A percentile compares a stretch with the other conserved stretches of the same genome.
Conservation (phyloP, 2,113 vertebrate genomes). For the Merops nubicus region DNA sequence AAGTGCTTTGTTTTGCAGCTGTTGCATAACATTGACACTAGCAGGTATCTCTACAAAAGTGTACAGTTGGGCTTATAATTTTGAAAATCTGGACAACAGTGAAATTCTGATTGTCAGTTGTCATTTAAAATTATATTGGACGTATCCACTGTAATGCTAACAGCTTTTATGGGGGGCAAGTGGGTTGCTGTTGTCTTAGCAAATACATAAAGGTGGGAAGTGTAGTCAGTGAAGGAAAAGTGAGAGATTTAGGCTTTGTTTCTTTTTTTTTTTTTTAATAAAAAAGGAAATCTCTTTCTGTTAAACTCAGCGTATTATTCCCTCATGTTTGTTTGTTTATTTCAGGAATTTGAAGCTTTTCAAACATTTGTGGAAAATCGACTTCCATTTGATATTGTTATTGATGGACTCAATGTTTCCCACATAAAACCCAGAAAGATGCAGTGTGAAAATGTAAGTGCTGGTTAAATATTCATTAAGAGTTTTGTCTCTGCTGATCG, state of each 20-base stretch:
- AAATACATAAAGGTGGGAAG: not conserved
- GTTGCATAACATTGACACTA: not conserved
- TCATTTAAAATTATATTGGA: not conserved
- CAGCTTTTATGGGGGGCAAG: not conserved
- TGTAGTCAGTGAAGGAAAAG: not conserved
- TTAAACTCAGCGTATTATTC: not conserved
- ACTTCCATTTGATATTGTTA: slow-evolving; percentile 88
- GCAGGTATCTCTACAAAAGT: not conserved
- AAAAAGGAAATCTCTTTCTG: not conserved
- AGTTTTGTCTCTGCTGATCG: not conserved
- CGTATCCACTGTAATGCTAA: not conserved
- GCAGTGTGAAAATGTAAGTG: slow-evolving; percentile 86
- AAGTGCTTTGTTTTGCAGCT: not conserved
- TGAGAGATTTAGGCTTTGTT: not conserved
- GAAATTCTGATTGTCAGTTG: not conserved
- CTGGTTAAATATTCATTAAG: slow-evolving; percentile 54
- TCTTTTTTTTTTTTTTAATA: slow-evolving; percentile 16
- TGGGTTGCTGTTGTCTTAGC: not conserved
- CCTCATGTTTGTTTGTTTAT: not conserved
- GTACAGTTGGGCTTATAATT: not conserved
- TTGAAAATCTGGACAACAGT: not conserved
- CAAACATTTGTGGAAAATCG: slow-evolving; percentile 82
- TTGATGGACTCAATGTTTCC: slow-evolving; percentile 93
- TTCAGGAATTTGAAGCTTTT: slow-evolving; percentile 89
- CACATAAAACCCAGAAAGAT: slow-evolving; percentile 66